Base-by-base conservation (phyloP, 1,140 invertebrate genomes). In the Listronotus oregonensis region DNA sequence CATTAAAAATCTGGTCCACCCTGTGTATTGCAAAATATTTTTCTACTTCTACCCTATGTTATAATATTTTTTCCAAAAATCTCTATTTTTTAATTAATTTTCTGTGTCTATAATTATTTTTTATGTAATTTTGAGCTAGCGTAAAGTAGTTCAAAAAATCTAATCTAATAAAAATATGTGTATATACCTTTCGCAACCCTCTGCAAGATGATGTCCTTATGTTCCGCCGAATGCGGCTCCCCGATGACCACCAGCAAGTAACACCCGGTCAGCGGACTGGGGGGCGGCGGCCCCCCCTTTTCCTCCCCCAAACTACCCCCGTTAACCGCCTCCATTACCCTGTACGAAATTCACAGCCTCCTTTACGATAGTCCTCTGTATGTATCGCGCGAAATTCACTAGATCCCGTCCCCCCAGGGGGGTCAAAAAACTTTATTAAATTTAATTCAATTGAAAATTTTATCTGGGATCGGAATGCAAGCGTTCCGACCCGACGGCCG, bases 141-240 rank as follows among this genome's bases (percentile, higher is more conserved):
- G n/a, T n/a, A n/a, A n/a, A n/a, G n/a, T n/a, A n/a, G n/a, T n/a
- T n/a, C n/a, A n/a, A n/a, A n/a, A n/a, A n/a, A n/a, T n/a, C n/a
- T n/a, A n/a, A n/a, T n/a, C n/a, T n/a, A n/a, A n/a, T n/a, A n/a
- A n/a, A n/a, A n/a, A n/a, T n/a, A n/a, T n/a, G n/a, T n/a, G n/a
- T n/a, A n/a, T n/a, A n/a, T 81, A 96, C 95, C 94, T 94, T 96
- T 95, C 66, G 90, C 87, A 70, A 97, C 87, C 79, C 90, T 90
- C 80, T 91, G 89, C 71, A 96, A 84, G 67, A 96, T 95, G 77
- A 93, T 89, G 79, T 94, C 91, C 85, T 94, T 95, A 82, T 97
- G 94, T 81, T 94, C 90, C 76, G 89, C 86, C 60, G 89, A 91
- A 77, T 94, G 89, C 56, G 94, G 94, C 79, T 96, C 94, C 64